Evolutionary conservation across 2,888 invertebrate species (phyloP), one percentile per base, ranked within the genome.

Genomic region (Aethes cnicana): DNA sequence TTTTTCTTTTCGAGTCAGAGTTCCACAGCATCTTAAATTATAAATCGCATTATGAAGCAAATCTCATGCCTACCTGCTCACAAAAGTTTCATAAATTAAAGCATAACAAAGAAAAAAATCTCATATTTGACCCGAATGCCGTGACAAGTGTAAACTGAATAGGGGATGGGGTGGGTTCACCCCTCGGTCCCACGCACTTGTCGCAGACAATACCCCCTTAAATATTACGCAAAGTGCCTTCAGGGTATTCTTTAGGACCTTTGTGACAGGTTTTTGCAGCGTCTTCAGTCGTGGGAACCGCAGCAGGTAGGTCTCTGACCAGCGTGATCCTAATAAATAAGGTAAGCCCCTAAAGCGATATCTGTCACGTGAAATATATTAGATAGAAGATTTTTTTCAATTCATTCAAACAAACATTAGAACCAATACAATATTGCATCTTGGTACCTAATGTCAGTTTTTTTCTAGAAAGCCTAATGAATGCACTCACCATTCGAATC

Each of bases 101-200:
- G 23, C 39, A 52, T 39, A 52, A 52, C 39, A 52, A 17, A 37
- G 44, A 12, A 44, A 39, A 52, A 52, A 37, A 23, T 14, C 23
- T 33, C 12, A 39, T 11, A 33, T 33, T 46, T 52, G 44, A 46
- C 44, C 50, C 39, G 18, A 7, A 26, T 4, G n/a, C 14, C 36
- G 47, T 39, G 52, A 52, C 46, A 55, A 55, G 50, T 55, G 54
- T 12, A 20, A 8, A 23, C 21, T 37, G 36, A 37, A 50, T 44
- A 44, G 50, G 43, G 50, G 43, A 21, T 30, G 36, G 30, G 7
- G 18, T 37, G 14, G 25, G 32, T 25, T 41, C 32, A 18, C 47
- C 39, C 36, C 30, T 32, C 32, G 20, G 67, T 74, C 77, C 77
- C 74, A 70, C 73, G 69, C 76, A 84, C 85, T 87, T 86, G 85